phyloP scores from a whole-genome alignment of 1,140 invertebrate genomes.

The Drosophila sp. region DNA sequence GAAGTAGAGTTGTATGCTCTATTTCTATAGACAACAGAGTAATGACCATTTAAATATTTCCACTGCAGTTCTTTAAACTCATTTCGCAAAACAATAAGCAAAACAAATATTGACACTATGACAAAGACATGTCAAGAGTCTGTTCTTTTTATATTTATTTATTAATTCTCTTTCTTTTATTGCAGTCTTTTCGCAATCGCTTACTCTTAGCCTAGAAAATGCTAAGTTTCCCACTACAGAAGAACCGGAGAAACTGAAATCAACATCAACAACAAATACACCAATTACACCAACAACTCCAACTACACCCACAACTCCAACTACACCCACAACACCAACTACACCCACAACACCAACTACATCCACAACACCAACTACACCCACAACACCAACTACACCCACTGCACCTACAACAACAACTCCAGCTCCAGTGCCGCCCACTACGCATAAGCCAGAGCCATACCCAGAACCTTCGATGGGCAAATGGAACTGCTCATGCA shows the following conservation, averaged over 20 bases:
- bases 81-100: background rate
- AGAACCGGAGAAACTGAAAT: constrained; percentile 15
- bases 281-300: constrained; percentile 12
- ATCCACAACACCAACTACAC: constrained; percentile 28
- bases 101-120: constrained; percentile 1
- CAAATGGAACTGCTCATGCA: constrained; percentile 87
- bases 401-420: constrained; percentile 52
- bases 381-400: constrained; percentile 37
- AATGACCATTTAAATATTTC: background rate
- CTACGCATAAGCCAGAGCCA: constrained; percentile 75
- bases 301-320: constrained; percentile 41
- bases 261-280: constrained; percentile 36
- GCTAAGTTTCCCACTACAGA: constrained; percentile 20
- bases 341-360: constrained; percentile 36
- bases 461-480: constrained; percentile 85
- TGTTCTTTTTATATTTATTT: background rate
- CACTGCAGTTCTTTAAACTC: constrained; percentile 2
- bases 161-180: constrained; percentile 9
- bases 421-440: constrained; percentile 54
- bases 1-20: background rate
- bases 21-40: background rate
- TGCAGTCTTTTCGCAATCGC: constrained; percentile 56
- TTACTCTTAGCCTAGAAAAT: constrained; percentile 35
- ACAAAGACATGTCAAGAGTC: background rate
- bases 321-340: constrained; percentile 18